A percentile compares a stretch with the other conserved stretches of the same genome.
These are phyloP conservation scores for Odontophorus gujanensis DNA, from an alignment of 2,113 vertebrate species.

Conservation along the genomic window DNA sequence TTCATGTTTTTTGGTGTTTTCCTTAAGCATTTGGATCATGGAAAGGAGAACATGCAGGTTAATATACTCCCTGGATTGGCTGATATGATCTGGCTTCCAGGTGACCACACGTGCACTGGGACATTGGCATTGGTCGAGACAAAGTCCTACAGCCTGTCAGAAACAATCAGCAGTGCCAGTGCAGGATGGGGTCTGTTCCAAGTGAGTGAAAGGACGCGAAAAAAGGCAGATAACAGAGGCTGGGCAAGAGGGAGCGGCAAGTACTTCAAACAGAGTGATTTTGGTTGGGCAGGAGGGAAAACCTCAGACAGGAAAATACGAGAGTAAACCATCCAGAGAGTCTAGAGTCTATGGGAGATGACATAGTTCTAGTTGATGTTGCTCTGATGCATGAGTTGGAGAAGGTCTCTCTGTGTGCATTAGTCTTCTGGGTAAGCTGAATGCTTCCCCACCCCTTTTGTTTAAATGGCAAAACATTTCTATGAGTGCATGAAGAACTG, in stretches of 20 bases:
- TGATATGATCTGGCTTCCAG: neutral
- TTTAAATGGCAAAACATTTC: neutral
- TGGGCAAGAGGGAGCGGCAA: neutral
- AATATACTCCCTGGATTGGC: fast-evolving
- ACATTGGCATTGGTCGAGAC: neutral
- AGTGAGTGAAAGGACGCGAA: neutral
- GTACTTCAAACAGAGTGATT: neutral
- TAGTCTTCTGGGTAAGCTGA: neutral
- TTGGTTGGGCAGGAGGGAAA: neutral
- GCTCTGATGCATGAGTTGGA: neutral
- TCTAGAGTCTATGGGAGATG: neutral
- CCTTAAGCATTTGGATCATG: neutral
- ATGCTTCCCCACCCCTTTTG: neutral
- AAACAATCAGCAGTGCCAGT: neutral
- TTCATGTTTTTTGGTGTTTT: neutral
- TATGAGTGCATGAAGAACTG: neutral
- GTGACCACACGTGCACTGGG: neutral
- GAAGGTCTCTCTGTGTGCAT: neutral
- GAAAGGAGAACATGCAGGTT: neutral
- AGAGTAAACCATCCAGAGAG: neutral
- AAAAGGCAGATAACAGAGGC: neutral
- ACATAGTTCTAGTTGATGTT: neutral
- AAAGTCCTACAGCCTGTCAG: neutral
- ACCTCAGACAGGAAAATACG: neutral
- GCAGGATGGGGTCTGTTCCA: neutral